Percentiles rank a stretch among this genome's conserved stretches.
phyloP scores from a whole-genome alignment of 2,797 vertebrate genomes.

The Arctocebus calabarensis region DNA sequence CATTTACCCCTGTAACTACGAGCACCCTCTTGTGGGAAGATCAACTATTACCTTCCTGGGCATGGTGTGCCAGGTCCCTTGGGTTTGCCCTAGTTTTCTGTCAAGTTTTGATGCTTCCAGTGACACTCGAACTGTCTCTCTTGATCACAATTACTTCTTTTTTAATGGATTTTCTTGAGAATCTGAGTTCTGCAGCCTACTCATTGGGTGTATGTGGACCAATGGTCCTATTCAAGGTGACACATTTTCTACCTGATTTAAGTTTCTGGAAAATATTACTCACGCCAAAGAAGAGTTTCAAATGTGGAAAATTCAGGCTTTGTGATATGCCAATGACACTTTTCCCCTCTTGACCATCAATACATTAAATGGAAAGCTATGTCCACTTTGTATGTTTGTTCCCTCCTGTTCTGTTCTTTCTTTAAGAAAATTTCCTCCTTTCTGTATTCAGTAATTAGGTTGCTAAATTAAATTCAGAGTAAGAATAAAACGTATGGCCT shows the following conservation, averaged over 20 bases:
- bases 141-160: neutral
- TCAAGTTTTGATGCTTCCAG: neutral
- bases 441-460: neutral
- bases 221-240: neutral
- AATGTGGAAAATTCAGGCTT: neutral
- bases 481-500: conserved; percentile 3
- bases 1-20: neutral
- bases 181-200: neutral
- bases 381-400: neutral
- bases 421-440: neutral
- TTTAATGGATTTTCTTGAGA: neutral
- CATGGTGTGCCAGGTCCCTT: rapidly evolving
- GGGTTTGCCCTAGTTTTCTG: neutral
- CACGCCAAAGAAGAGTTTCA: neutral
- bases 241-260: neutral
- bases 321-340: neutral
- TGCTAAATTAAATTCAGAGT: conserved; percentile 5
- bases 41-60: neutral
- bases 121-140: neutral
- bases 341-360: neutral
- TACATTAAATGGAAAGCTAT: neutral
- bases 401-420: conserved; percentile 4
- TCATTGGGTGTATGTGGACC: neutral
- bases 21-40: neutral
- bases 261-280: conserved; percentile 14